Conservation (phyloP, 2,888 invertebrate genomes). For the Calameuta idolon region DNA sequence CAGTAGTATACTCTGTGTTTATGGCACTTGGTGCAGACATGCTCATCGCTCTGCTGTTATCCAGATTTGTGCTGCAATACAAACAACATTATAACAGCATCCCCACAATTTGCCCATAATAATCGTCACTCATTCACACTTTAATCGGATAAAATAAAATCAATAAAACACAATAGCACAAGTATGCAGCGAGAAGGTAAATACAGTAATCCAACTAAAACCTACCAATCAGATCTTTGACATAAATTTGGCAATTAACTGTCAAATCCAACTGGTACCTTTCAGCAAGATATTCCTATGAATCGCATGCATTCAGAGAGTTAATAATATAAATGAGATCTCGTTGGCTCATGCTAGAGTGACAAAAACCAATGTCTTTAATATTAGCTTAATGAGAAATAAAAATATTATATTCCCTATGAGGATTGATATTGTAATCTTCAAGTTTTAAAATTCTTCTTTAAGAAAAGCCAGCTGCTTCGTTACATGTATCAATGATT, state of each 20-base stretch:
- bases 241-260: not conserved
- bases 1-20: constrained; percentile 78
- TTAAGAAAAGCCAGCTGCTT: not conserved
- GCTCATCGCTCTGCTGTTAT: constrained; percentile 80
- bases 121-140: not conserved
- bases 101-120: not conserved
- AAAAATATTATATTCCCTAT: not conserved
- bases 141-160: not conserved
- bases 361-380: not conserved
- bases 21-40: constrained; percentile 91
- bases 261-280: not conserved
- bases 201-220: not conserved
- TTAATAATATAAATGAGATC: not conserved
- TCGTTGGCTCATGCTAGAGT: not conserved
- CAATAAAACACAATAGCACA: not conserved
- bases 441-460: not conserved
- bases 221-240: not conserved
- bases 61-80: constrained; percentile 73
- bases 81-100: constrained; percentile 12
- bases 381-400: not conserved
- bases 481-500: not conserved
- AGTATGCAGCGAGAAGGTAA: not conserved
- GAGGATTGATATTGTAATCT: not conserved
- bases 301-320: not conserved
- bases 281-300: not conserved